Evolutionary conservation across 2,797 vertebrate species (phyloP), one percentile per base, ranked within the genome.

Genomic region (Characodon lateralis): DNA sequence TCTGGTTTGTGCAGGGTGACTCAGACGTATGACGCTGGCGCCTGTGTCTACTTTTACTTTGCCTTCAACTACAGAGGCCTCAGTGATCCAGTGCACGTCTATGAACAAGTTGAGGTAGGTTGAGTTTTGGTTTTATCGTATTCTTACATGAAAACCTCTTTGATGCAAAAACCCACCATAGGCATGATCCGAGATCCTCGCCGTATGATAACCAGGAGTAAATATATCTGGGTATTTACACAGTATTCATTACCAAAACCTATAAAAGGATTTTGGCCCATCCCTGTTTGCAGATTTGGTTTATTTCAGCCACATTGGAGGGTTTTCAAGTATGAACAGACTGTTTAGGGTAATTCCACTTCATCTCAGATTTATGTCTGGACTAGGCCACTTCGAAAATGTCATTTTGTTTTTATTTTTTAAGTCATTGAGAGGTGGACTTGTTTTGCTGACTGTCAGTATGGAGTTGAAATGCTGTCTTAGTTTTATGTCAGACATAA

Each of bases 31-130:
- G 98, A 99, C 70, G 95, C 97, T 1, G 98, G 98, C 70, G 98
- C 98, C 84, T 99, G 98, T 74, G 96, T 99, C 92, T 99, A 99
- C 96, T 99, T 99, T 95, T 99, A 99, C 95, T 98, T 99, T 95
- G 98, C 97, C 95, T 99, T 98, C 95, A 98, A 99, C 95, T 99
- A 99, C 95, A 96, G 98, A 91, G 98, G 98, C 92, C 97, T 99
- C 90, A 93, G 96, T 71, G 97, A 99, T 83, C 98, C 98, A 48
- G 80, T 99, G 85, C 94, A 96, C 18, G 96, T 98, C 81, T 98
- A 96, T 89, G 98, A 98, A 89, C 95, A 98, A 95, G 97, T 99
- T 74, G 98, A 99, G 97, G 98, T 99, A 96, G 91, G 89, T 79
- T 28, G 55, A 46, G 14, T 70, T 78, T 18, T 1, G n/a, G 66